Evolutionary conservation across 2,797 vertebrate genomes (phyloP).

Genomic region (Avahi laniger): DNA sequence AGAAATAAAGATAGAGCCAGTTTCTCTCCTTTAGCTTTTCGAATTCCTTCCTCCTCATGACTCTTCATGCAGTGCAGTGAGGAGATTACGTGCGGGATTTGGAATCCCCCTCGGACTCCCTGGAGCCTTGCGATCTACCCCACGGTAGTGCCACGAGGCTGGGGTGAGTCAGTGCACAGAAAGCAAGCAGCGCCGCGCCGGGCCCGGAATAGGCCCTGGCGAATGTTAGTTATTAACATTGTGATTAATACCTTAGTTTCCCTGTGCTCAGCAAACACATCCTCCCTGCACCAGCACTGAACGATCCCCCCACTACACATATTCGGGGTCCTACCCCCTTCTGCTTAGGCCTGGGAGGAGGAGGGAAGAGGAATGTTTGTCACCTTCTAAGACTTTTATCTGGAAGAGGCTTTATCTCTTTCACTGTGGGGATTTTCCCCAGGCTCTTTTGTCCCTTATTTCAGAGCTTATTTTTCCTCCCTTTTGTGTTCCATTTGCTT

Average conservation of each 20-base stretch:
- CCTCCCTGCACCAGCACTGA: neutral
- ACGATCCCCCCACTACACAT: rapidly evolving
- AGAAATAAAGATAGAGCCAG: neutral
- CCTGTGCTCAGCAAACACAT: neutral
- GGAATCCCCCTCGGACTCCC: neutral
- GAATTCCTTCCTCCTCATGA: neutral
- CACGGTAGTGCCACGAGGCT: neutral
- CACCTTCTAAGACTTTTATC: slow-evolving; percentile 60
- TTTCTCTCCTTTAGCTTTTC: neutral
- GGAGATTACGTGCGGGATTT: neutral
- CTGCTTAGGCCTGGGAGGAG: neutral
- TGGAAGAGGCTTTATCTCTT: slow-evolving; percentile 62
- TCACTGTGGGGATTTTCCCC: slow-evolving; percentile 66
- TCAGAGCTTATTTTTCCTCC: slow-evolving; percentile 56
- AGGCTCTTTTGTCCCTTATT: slow-evolving; percentile 65
- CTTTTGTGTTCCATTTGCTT: slow-evolving; percentile 69
- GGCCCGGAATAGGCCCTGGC: neutral
- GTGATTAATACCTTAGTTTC: neutral
- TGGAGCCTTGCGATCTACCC: neutral
- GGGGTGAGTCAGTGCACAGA: neutral
- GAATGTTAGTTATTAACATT: neutral
- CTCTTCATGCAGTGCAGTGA: neutral
- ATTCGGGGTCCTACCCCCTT: neutral
- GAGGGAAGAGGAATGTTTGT: neutral
- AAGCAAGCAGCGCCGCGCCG: rapidly evolving